A percentile compares a stretch with the other conserved stretches of the same genome.
These are phyloP conservation scores for Hydrocynus forskahlii DNA, from an alignment of 2,797 vertebrate genomes.

Conservation along the genomic window DNA sequence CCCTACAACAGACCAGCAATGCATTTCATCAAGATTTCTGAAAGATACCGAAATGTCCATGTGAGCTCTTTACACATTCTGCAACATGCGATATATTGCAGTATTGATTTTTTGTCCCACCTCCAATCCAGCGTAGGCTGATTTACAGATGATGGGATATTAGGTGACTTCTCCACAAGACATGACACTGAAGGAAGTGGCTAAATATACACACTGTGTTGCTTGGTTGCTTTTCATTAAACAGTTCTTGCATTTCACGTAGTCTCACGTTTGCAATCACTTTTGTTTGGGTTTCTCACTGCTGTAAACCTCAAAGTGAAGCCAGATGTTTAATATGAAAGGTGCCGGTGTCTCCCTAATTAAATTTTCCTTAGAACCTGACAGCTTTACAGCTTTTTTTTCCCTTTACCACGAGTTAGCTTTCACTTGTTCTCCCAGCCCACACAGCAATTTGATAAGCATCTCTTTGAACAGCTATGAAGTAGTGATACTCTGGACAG, in stretches of 20 bases:
- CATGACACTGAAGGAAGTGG: neutral
- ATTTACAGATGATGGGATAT: neutral
- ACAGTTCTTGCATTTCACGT: neutral
- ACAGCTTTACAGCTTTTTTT: too few relatives aligned
- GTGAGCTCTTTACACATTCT: neutral
- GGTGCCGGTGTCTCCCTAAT: neutral
- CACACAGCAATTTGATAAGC: neutral
- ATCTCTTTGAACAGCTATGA: neutral
- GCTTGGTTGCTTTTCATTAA: neutral
- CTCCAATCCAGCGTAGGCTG: neutral
- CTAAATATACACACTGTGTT: neutral
- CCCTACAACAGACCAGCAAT: neutral
- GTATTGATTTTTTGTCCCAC: neutral
- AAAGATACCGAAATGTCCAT: neutral
- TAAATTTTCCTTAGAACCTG: neutral
- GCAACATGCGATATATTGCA: neutral
- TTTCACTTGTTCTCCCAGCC: neutral
- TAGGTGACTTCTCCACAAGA: neutral
- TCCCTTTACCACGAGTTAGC: neutral
- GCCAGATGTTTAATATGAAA: neutral
- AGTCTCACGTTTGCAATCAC: neutral
- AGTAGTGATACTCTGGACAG: neutral
- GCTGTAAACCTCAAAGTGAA: neutral
- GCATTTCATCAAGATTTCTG: neutral
- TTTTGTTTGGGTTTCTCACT: neutral